These are phyloP conservation scores for Stichopus horrens DNA, from an alignment of 53 echinoderm and acorn worm species.

Conservation along the genomic window DNA sequence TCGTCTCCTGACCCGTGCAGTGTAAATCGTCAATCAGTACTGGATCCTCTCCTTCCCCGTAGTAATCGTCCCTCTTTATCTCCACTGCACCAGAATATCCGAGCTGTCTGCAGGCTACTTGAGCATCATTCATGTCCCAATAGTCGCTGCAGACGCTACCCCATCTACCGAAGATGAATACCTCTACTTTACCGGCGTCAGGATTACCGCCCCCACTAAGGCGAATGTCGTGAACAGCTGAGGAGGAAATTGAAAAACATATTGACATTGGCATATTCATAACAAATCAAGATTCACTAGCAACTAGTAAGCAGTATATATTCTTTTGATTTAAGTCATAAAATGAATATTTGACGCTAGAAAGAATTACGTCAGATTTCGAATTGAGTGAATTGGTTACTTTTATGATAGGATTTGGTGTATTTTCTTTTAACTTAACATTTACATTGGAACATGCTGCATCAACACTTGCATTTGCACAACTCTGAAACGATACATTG, in stretches of 20 bases:
- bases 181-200: conserved; percentile 25
- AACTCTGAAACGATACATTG: too few relatives aligned
- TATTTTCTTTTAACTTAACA: too few relatives aligned
- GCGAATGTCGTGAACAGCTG: background rate
- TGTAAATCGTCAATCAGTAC: conserved; percentile 29
- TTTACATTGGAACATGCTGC: too few relatives aligned
- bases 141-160: conserved; percentile 24
- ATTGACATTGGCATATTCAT: too few relatives aligned
- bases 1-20: conserved; percentile 12
- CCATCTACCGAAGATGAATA: conserved; percentile 16
- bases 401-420: too few relatives aligned
- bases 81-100: conserved; percentile 36
- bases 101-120: conserved; percentile 20
- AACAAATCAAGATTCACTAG: too few relatives aligned
- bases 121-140: conserved; percentile 33
- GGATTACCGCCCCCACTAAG: background rate
- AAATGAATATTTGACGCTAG: too few relatives aligned
- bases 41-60: conserved; percentile 15
- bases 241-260: background rate
- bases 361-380: too few relatives aligned
- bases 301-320: too few relatives aligned
- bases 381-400: too few relatives aligned
- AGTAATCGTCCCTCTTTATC: conserved; percentile 18
- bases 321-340: too few relatives aligned
- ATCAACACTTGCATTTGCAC: too few relatives aligned